A percentile compares a stretch with the other conserved stretches of the same genome.
phyloP scores from a whole-genome alignment of 2,797 vertebrate species.

The Molothrus ater region DNA sequence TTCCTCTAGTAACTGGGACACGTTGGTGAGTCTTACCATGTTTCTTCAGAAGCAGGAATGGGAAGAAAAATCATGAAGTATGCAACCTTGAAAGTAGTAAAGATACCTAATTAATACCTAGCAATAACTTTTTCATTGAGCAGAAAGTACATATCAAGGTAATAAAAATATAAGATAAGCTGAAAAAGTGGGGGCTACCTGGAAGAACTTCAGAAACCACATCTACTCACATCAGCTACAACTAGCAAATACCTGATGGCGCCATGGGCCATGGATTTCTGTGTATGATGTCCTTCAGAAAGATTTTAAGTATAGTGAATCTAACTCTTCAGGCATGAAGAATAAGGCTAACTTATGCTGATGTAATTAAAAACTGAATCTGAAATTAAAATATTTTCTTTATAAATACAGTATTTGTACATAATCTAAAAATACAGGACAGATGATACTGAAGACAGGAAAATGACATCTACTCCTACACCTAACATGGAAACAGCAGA shows the following conservation, averaged over 20 bases:
- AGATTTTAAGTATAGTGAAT: not conserved
- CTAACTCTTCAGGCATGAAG: not conserved
- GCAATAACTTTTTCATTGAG: not conserved
- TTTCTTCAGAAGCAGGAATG: not conserved
- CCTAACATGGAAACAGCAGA: not conserved
- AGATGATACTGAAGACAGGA: not conserved
- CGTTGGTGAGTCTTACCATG: rapidly evolving
- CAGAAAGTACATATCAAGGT: not conserved
- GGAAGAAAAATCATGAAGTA: not conserved
- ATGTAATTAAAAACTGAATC: not conserved
- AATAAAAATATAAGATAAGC: not conserved
- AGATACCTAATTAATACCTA: not conserved
- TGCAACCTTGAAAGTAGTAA: not conserved
- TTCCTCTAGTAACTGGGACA: not conserved
- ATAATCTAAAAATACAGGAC: not conserved
- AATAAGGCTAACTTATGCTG: not conserved
- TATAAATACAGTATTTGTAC: not conserved
- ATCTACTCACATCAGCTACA: not conserved
- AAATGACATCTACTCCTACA: not conserved
- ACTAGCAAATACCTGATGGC: not conserved
- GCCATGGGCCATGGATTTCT: not conserved
- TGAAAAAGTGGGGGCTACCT: not conserved
- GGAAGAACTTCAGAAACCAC: not conserved
- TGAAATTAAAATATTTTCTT: not conserved
- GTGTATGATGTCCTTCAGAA: not conserved